Evolutionary conservation across 2,797 vertebrate species (phyloP).

Genomic region (Clarias pachynema): DNA sequence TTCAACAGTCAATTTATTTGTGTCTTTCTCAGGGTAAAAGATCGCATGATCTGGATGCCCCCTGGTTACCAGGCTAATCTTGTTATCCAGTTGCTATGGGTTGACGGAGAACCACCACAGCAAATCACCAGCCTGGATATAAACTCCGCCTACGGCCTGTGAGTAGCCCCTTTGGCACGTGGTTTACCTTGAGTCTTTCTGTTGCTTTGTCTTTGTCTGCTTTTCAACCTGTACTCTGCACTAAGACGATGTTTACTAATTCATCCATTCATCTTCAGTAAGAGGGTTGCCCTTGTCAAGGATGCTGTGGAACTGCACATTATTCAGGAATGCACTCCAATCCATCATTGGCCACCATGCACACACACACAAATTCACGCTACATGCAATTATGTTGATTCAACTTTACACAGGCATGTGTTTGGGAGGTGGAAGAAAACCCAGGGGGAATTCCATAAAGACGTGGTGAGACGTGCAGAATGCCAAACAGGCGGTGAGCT

Average conservation of each 20-base stretch:
- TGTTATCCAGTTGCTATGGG: conserved; percentile 91
- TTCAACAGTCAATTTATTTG: neutral
- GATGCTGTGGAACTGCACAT: neutral
- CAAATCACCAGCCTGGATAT: conserved; percentile 93
- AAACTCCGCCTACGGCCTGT: conserved; percentile 97
- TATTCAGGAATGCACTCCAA: neutral
- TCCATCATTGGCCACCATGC: neutral
- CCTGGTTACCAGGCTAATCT: conserved; percentile 95
- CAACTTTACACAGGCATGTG: neutral
- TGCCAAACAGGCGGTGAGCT: neutral
- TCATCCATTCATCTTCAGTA: neutral
- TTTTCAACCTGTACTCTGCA: neutral
- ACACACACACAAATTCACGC: neutral
- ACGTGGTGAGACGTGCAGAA: neutral
- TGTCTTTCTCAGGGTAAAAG: conserved; percentile 84
- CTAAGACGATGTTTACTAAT: neutral
- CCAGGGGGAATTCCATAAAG: neutral
- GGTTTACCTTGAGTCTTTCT: neutral
- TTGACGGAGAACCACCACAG: conserved; percentile 94
- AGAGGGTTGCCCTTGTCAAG: too few relatives aligned
- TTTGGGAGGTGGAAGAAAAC: neutral
- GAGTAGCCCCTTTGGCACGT: conserved; percentile 69
- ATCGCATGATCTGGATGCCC: conserved; percentile 84
- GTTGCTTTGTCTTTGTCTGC: neutral
- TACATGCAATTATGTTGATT: too few relatives aligned